Conservation (phyloP, 2,113 vertebrate species). For the Rattus norvegicus region GRCr8 NC_086027.1:78248501-78249000, state of each 20-base stretch:
- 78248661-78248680: constrained; percentile 63
- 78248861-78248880: constrained; percentile 10
- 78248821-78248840: constrained; percentile 33
- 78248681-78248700: constrained; percentile 57
- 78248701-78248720: not conserved
- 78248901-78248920: constrained; percentile 63
- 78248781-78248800: not conserved
- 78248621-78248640: not conserved
- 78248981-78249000: not conserved
- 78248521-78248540: constrained; percentile 72
- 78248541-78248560: constrained; percentile 73
- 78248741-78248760: not conserved
- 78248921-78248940: constrained; percentile 33
- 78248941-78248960: not conserved
- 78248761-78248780: not conserved
- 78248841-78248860: not conserved
- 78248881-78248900: constrained; percentile 3
- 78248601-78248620: not conserved
- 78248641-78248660: not conserved
- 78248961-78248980: constrained; percentile 43
- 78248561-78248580: constrained; percentile 64
- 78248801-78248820: not conserved
- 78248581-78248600: constrained; percentile 62
- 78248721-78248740: constrained; percentile 48
- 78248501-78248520: constrained; percentile 67